Evolutionary conservation across 2,888 invertebrate species (phyloP), one percentile per base, ranked within the genome.

Genomic region (Diplolepis rosae): DNA sequence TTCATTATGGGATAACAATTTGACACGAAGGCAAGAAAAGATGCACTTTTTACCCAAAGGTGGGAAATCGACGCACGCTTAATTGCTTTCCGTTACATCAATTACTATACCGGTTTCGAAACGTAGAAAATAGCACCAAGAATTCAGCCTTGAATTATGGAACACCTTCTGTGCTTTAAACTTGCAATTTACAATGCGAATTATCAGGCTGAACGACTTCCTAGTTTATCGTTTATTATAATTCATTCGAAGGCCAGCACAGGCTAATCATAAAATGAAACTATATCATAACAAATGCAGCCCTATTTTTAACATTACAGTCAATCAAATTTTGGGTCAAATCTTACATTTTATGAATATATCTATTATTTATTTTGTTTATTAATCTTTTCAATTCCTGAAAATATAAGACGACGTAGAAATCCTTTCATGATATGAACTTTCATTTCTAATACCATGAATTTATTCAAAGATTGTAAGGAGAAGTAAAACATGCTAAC

Each of bases 1-100:
- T n/a, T n/a, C n/a, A n/a, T n/a, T 54, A 71, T 35, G n/a, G 30
- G 18, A 27, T 54, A 65, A 54, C 65, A 68, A 71, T 71, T 11
- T 15, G 15, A 15, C 28, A 32, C 50, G 9, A 54, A 27, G n/a
- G 28, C 18, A 45, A 15, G 5, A 7, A 18, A 45, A 66, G 30
- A 18, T 45, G 18, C 30, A 66, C 56, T 69, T 35, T 61, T 61
- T 24, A n/a, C 24, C 4, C 1, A 7, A 2, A 13, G n/a, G 24
- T 39, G n/a, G 35, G n/a, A 39, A 56, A 56, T 22, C 35, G 22
- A 61, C 39, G 35, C n/a, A 24, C n/a, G 13, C 24, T 61, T 61
- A 35, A 61, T 61, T 39, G 32, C 61, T 24, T 61, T 39, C 61
- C 35, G 39, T 61, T 61, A 61, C 24, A 61, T 39, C 35, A 35